These are phyloP conservation scores for Drosophila longiperda DNA, from an alignment of 2,888 invertebrate genomes.

Conservation along the genomic window DNA sequence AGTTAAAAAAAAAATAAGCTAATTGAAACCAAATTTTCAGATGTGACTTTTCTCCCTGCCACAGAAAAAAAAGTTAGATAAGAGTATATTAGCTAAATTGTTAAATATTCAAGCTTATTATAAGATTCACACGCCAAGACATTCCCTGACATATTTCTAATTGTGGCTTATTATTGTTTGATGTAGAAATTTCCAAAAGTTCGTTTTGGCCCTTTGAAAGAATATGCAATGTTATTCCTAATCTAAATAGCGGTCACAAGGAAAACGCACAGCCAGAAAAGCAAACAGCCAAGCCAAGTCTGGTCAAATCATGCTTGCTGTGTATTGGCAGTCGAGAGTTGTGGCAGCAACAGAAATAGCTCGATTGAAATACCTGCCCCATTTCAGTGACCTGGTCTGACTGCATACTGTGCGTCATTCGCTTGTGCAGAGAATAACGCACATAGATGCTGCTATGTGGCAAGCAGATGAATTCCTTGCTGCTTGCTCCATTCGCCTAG, in stretches of 20 bases:
- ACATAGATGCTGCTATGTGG: constrained; percentile 8
- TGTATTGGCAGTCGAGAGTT: constrained; percentile 14
- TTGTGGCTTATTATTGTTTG: neutral
- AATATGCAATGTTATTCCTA: constrained; percentile 12
- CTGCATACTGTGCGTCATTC: neutral
- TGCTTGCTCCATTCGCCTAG: neutral
- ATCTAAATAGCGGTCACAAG: neutral
- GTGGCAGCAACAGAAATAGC: constrained; percentile 45
- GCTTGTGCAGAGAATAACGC: constrained; percentile 3
- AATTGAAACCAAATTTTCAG: constrained; percentile 32
- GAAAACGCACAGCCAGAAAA: constrained; percentile 7
- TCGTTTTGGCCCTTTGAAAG: constrained; percentile 12
- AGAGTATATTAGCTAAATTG: constrained; percentile 4
- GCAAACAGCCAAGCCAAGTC: constrained; percentile 21
- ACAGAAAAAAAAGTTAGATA: neutral
- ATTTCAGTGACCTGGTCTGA: constrained; percentile 17
- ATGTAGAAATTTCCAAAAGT: constrained; percentile 1
- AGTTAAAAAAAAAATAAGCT: constrained; percentile 25
- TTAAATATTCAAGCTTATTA: neutral
- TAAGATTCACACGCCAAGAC: neutral
- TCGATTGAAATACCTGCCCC: constrained; percentile 66
- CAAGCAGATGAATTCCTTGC: constrained; percentile 13
- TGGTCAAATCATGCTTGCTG: constrained; percentile 27
- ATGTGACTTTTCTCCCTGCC: neutral
- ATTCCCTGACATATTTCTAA: neutral